A percentile compares a stretch with the other conserved stretches of the same genome.
Conservation (phyloP, 2,888 invertebrate genomes). For the Galeopsomyia nigrocyanea region DNA sequence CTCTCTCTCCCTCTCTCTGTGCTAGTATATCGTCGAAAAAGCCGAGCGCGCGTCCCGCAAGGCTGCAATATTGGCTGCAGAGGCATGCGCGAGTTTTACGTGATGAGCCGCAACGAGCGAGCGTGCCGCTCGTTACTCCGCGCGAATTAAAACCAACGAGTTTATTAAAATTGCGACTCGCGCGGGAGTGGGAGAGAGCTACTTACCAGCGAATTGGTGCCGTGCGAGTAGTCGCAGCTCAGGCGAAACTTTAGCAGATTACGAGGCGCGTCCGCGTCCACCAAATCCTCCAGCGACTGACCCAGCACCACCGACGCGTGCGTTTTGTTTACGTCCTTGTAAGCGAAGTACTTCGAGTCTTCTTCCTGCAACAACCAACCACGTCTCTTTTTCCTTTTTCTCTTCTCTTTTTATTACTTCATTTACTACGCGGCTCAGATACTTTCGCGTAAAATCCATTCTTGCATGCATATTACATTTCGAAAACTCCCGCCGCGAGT, state of each 20-base stretch:
- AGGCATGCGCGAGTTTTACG: background rate
- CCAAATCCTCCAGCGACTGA: conserved; percentile 83
- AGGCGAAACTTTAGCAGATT: conserved; percentile 87
- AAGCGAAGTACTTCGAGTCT: conserved; percentile 80
- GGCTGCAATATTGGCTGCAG: background rate
- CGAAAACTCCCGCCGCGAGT: too few species aligned
- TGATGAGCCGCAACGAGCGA: background rate
- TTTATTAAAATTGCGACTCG: background rate
- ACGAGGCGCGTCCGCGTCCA: conserved; percentile 84
- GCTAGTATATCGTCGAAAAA: conserved; percentile 26
- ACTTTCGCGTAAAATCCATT: too few species aligned
- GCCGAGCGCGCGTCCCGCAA: too few species aligned
- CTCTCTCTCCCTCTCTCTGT: background rate
- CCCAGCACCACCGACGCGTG: conserved; percentile 83
- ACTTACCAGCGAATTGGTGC: conserved; percentile 76
- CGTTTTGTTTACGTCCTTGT: conserved; percentile 82
- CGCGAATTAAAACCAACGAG: background rate
- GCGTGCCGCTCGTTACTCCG: background rate
- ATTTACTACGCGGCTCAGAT: background rate
- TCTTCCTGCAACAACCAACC: conserved; percentile 71
- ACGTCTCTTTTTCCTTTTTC: conserved; percentile 18
- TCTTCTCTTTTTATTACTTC: background rate
- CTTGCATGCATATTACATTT: too few species aligned
- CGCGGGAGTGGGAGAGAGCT: background rate
- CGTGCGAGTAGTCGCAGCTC: conserved; percentile 79